Base-by-base conservation (phyloP, 2,888 invertebrate genomes). In the Spodoptera picta region DNA sequence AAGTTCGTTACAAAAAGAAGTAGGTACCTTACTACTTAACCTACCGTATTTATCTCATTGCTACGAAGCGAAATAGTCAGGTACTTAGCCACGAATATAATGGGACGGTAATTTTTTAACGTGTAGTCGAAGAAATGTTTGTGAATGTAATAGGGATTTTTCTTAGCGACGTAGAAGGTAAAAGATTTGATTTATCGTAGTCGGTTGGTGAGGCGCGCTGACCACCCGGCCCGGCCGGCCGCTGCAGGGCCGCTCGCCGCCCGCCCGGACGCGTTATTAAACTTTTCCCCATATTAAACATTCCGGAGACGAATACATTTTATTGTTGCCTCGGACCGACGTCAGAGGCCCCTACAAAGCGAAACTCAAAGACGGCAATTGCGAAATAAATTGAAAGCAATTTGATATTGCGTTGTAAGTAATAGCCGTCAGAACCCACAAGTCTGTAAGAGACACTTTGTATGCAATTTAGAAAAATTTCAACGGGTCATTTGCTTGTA, bases 211-310 rank as follows among this genome's bases (percentile, higher is more conserved):
- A 87, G 87, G 90, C 90, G 86, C 83, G 86, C 90, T 91, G 92
- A 89, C 91, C 90, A 86, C 83, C 87, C 87, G 79, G 75, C 75
- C 79, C 71, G 85, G 73, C 80, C 77, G 82, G 79, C 71, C 75
- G 77, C 70, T 76, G 73, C 82, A 72, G 81, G 77, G 79, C 81
- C 81, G 81, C 77, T 65, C 71, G 68, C 82, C 80, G 83, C 84
- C 84, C 86, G 89, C 87, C 90, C 92, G 92, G 94, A 92, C 94
- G 94, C 94, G 94, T 94, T 94, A 94, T 94, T 94, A 94, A 94
- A 95, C 94, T 95, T 95, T 95, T 95, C 95, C 95, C 95, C 95
- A 95, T 95, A 95, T 95, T 95, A 95, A 95, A 95, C 95, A 95
- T 95, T 95, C 95, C 95, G 92, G 92, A 93, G 93, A 94, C 95